phyloP scores from a whole-genome alignment of 2,113 vertebrate genomes.

The Amphiprion percula region DNA sequence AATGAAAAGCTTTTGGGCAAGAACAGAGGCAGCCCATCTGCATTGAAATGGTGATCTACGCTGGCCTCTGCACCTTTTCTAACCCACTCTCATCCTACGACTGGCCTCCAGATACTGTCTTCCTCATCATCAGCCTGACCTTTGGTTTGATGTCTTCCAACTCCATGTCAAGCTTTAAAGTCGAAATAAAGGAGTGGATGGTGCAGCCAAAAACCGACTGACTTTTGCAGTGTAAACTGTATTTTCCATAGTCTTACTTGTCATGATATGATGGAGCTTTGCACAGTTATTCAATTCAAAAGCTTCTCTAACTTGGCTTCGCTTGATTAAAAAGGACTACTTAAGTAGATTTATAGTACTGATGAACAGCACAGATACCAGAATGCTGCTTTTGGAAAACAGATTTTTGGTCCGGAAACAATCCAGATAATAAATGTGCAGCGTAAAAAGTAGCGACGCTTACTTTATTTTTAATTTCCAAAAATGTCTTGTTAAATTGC shows the following conservation, averaged over 20 bases:
- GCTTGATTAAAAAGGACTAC: neutral
- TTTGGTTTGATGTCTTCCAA: conserved; percentile 63
- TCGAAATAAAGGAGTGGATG: conserved; percentile 34
- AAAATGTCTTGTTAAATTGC: too few species aligned
- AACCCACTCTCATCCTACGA: conserved; percentile 17
- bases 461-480: too few species aligned
- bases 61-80: conserved; percentile 40
- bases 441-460: too few species aligned
- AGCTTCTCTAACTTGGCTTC: neutral
- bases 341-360: neutral
- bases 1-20: conserved; percentile 18
- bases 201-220: conserved; percentile 24
- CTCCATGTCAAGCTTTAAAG: conserved; percentile 52
- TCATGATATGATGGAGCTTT: neutral
- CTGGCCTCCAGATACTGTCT: conserved; percentile 45
- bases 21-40: conserved; percentile 32
- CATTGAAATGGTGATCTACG: conserved; percentile 29
- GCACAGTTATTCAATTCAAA: conserved; percentile 1
- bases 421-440: neutral
- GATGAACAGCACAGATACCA: neutral
- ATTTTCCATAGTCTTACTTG: neutral
- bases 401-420: neutral
- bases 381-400: conserved; percentile 2
- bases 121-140: conserved; percentile 59
- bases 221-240: conserved; percentile 30